Evolutionary conservation across 2,888 invertebrate species (phyloP), one percentile per base, ranked within the genome.

Genomic region (Steinernema scapterisci): DNA sequence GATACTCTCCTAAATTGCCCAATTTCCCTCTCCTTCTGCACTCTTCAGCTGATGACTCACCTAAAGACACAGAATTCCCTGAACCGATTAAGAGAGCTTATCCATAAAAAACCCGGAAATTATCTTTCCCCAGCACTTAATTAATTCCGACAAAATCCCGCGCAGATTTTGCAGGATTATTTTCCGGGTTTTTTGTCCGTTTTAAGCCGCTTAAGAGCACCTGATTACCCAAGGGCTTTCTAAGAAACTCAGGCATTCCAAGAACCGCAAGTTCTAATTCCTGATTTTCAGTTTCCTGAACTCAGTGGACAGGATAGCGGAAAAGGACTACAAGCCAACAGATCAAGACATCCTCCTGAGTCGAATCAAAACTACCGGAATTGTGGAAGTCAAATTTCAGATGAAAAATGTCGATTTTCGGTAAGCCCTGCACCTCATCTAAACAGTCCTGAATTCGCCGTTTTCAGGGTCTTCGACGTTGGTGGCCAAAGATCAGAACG

Each of bases 371-470:
- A 87, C 87, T 0, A 87, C 87, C 13, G 87, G 87, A 71, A 87
- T 87, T 71, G 86, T 87, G n/a, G 87, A 87, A 77, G 87, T 87
- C 63, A 85, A 84, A 71, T 85, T 87, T 77, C 82, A 85, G 74
- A 86, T 87, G 85, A 87, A 87, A 74, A 85, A 85, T 76, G 86
- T 87, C 3, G 85, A 87, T 72, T 87, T 87, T 75, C 73, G 86
- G 86, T 86, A 25, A 73, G 72, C 63, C 19, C 31, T 46, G 9
- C 44, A 0, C 9, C 48, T 38, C 25, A 21, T 19, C 13, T 11
- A 44, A 27, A 51, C 31, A 76, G n/a, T n/a, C n/a, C n/a, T n/a
- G n/a, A n/a, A n/a, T n/a, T n/a, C 9, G 9, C 27, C 21, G 43
- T n/a, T 76, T 85, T 74, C 79, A 86, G 86, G 74, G 87, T 87